Base-by-base conservation (phyloP, 2,797 vertebrate species). In the Falco naumanni region DNA sequence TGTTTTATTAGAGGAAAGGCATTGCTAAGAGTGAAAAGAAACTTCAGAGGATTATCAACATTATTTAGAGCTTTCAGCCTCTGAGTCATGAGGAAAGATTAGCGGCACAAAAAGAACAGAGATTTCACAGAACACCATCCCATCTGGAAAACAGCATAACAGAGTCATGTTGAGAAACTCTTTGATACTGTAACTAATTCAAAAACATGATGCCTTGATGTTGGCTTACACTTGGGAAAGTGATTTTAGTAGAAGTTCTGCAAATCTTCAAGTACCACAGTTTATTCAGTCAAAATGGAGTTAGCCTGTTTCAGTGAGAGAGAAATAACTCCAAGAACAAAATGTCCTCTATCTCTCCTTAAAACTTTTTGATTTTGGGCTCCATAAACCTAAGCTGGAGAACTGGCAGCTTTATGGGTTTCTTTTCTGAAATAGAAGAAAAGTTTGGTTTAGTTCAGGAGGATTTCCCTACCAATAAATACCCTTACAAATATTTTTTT, bases 51-150 rank as follows among this genome's bases (percentile, higher is more conserved):
- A 89, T 94, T 95, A 91, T 78, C 51, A 86, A 78, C 26, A 70
- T 85, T 93, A 92, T 85, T 94, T 93, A 90, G 70, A 18, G 56
- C 72, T 91, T 93, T 95, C 83, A 91, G 56, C 45, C 56, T 93
- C 80, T 96, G 93, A 93, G 72, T 93, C 93, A 91, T 80, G 82
- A 93, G 59, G 86, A n/a, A 82, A 94, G 89, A 97, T 97, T 91
- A 95, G 61, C 0, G 0, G 76, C 45, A 71, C 64, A 91, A 70
- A 91, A 93, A 90, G 84, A 93, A 84, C 48, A 89, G 76, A 94
- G 77, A 87, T 89, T 92, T 92, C 76, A 63, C 77, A 94, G 86
- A 92, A 89, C 70, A 93, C 39, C 72, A 90, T 95, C 29, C 85
- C 89, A 92, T 97, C 93, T 96, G 96, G 84, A 92, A 94, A 96